These are phyloP conservation scores for Abscondita cerata DNA, from an alignment of 2,888 invertebrate genomes.

Conservation along the genomic window DNA sequence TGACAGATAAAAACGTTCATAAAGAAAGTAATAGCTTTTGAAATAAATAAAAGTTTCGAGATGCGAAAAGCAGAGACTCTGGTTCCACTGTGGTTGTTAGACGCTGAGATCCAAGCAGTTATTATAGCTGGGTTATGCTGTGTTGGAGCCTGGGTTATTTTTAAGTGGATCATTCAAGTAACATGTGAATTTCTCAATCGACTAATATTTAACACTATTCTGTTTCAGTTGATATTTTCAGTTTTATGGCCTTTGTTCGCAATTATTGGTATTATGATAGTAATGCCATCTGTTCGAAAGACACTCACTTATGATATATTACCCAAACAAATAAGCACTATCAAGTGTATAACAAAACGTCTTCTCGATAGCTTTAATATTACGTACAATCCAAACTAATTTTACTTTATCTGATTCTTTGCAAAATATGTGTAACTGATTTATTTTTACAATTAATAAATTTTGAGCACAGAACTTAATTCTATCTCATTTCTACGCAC, in stretches of 20 bases:
- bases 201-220: too few species aligned
- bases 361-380: constrained; percentile 9
- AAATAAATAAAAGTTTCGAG: constrained; percentile 1
- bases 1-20: constrained; percentile 17
- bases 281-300: constrained; percentile 38
- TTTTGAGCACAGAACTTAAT: too few species aligned
- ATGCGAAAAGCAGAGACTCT: background rate
- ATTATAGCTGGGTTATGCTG: constrained; percentile 40
- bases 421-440: too few species aligned
- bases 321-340: constrained; percentile 35
- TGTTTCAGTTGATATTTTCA: constrained; percentile 41
- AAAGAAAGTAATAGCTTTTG: background rate
- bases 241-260: constrained; percentile 42
- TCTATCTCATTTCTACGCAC: too few species aligned
- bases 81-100: constrained; percentile 30
- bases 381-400: background rate
- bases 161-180: constrained; percentile 42
- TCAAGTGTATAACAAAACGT: constrained; percentile 21
- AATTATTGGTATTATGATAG: constrained; percentile 26
- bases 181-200: background rate
- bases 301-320: constrained; percentile 33
- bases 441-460: too few species aligned
- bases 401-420: too few species aligned
- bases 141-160: constrained; percentile 43
- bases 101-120: constrained; percentile 40